These are phyloP conservation scores for Fringilla coelebs DNA, from an alignment of 2,797 vertebrate species.

Conservation along the genomic window DNA sequence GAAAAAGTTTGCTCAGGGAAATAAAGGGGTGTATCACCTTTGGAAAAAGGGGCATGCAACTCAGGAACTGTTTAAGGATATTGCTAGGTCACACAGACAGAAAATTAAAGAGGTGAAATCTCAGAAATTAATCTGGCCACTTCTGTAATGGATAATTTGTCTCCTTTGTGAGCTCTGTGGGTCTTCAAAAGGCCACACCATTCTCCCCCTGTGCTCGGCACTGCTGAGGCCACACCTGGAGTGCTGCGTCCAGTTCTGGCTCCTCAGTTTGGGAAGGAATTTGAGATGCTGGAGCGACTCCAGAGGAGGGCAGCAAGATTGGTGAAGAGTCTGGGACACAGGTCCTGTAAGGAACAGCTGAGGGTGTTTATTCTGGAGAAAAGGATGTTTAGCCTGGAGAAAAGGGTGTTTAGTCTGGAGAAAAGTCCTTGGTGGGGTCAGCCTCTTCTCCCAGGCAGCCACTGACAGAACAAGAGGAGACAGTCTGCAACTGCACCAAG, in stretches of 20 bases:
- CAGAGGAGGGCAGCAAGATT: neutral
- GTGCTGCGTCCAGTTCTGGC: neutral
- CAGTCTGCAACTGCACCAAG: neutral
- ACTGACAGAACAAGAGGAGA: neutral
- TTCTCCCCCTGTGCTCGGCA: neutral
- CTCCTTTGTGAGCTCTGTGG: no score
- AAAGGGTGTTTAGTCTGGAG: neutral
- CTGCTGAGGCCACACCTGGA: no score
- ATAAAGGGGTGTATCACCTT: neutral
- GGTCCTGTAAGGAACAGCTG: fast-evolving
- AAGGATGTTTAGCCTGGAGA: neutral
- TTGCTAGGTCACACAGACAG: no score
- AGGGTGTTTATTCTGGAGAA: no score
- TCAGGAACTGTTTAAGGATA: neutral
- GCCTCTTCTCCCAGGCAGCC: no score
- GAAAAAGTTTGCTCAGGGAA: no score
- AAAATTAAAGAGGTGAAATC: neutral
- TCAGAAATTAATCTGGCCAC: neutral
- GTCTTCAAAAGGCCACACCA: no score
- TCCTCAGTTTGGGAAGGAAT: neutral
- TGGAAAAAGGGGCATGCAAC: neutral
- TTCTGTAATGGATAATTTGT: neutral
- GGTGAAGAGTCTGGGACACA: neutral
- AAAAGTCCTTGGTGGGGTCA: neutral
- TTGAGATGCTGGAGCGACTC: fast-evolving